Evolutionary conservation across 2,797 vertebrate species (phyloP).

Genomic region (Buceros bicornis): DNA sequence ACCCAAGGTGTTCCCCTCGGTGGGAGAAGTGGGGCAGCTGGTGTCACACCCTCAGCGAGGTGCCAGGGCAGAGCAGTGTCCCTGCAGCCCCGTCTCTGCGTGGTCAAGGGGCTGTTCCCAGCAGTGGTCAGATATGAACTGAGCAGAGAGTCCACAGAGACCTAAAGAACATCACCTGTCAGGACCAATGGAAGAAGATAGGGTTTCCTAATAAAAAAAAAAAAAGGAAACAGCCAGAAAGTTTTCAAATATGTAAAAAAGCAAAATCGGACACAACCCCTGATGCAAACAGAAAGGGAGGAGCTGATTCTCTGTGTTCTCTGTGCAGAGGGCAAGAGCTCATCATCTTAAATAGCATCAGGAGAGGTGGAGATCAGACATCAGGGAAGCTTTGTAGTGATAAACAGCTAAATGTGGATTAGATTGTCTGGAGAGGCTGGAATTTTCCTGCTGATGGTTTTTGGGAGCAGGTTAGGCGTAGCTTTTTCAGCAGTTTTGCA

Average conservation of each 20-base stretch:
- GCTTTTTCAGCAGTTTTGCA: constrained; percentile 36
- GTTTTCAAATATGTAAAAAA: neutral
- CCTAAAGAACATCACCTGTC: neutral
- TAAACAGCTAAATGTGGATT: constrained; percentile 41
- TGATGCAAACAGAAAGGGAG: constrained; percentile 3
- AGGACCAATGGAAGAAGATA: neutral
- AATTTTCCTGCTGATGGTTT: neutral
- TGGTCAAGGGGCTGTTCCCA: neutral
- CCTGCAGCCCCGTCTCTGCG: neutral
- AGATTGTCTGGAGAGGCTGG: constrained; percentile 34
- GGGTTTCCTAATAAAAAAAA: neutral
- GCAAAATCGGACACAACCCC: constrained; percentile 1
- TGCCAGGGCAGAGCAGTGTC: neutral
- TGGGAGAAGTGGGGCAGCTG: neutral
- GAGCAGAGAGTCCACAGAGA: neutral
- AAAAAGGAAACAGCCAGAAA: neutral
- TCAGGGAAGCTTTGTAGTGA: constrained; percentile 44
- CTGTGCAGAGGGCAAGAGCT: neutral
- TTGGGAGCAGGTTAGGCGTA: neutral
- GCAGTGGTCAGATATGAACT: neutral
- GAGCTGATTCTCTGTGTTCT: neutral
- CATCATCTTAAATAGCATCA: constrained; percentile 51
- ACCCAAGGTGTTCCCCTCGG: neutral
- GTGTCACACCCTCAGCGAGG: neutral
- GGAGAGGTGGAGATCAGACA: constrained; percentile 20